phyloP scores from a whole-genome alignment of 2,113 vertebrate genomes.

The Chelonoidis abingdonii region DNA sequence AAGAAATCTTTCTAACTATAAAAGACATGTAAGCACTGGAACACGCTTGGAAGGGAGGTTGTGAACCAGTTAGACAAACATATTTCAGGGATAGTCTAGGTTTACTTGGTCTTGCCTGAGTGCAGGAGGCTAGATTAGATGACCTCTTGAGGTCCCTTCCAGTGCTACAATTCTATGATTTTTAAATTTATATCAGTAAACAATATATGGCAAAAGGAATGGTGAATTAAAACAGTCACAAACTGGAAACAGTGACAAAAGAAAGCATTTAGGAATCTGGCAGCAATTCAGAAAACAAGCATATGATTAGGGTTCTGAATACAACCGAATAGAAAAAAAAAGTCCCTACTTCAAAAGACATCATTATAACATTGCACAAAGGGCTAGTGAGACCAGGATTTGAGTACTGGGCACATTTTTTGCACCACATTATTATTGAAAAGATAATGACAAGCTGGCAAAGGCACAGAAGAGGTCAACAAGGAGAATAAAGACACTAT shows the following conservation, averaged over 20 bases:
- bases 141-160: background rate
- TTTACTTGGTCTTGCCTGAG: background rate
- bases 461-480: background rate
- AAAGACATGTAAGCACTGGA: background rate
- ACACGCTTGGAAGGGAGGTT: background rate
- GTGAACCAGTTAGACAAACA: background rate
- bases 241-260: background rate
- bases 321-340: background rate
- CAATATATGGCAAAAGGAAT: background rate
- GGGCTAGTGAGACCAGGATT: background rate
- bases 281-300: background rate
- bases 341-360: background rate
- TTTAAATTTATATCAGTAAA: background rate
- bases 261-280: background rate
- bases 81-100: background rate
- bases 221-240: background rate
- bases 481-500: accelerated
- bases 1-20: background rate
- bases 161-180: background rate
- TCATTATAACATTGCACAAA: background rate
- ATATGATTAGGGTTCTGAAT: background rate
- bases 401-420: background rate
- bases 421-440: accelerated
- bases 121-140: background rate
- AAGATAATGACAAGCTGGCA: accelerated